Conservation (phyloP, 2,113 vertebrate species). For the Scytalopus superciliaris region DNA sequence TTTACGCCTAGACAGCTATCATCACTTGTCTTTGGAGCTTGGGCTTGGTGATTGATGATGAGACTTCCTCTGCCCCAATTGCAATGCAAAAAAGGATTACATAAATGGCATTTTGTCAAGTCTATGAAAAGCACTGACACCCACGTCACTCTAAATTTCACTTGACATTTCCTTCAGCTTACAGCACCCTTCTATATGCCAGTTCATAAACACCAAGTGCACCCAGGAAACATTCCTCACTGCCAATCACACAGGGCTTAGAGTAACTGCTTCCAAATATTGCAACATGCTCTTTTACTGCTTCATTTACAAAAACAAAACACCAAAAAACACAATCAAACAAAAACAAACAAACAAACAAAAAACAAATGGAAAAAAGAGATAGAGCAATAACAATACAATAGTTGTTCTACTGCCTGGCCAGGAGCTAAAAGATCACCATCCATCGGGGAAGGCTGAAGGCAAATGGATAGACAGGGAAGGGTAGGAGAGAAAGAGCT, state of each 20-base stretch:
- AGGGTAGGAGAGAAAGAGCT: neutral
- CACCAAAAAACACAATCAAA: no score
- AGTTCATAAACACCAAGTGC: neutral
- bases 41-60: conserved; percentile 77
- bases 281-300: neutral
- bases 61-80: conserved; percentile 5
- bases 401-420: neutral
- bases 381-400: neutral
- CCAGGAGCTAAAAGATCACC: neutral
- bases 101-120: neutral
- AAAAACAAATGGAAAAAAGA: neutral
- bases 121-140: neutral
- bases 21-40: conserved; percentile 63
- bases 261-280: neutral
- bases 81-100: neutral
- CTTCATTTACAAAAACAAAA: neutral
- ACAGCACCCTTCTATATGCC: neutral
- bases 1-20: conserved; percentile 77
- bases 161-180: neutral
- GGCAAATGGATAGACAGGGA: neutral
- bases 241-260: neutral
- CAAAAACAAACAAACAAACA: neutral
- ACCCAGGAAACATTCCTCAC: neutral
- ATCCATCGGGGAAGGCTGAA: neutral
- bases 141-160: neutral